These are phyloP conservation scores for Papilio polytes DNA, from an alignment of 1,140 invertebrate genomes.

Conservation along the genomic window DNA sequence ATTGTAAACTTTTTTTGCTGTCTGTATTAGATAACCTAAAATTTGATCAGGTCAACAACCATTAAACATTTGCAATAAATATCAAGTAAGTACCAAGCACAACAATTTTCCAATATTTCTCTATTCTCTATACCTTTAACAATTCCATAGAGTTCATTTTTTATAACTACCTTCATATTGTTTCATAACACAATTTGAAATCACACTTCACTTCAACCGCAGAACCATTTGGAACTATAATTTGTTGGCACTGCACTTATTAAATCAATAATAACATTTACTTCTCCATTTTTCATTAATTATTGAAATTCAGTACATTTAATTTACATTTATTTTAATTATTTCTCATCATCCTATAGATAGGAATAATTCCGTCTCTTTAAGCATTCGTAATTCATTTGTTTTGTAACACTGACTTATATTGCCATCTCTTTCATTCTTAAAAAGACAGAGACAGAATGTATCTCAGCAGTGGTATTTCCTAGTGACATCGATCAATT, in stretches of 20 bases:
- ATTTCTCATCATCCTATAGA: neutral
- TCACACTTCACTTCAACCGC: conserved; percentile 32
- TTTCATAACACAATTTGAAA: neutral
- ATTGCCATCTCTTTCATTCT: neutral
- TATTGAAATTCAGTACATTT: neutral
- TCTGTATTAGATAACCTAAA: neutral
- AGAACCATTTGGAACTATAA: conserved; percentile 23
- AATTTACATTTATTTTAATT: neutral
- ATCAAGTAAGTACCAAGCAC: conserved; percentile 18
- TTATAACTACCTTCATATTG: conserved; percentile 16
- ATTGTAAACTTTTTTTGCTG: too few species aligned
- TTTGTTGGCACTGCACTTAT: conserved; percentile 31
- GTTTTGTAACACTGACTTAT: neutral
- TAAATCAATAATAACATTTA: neutral
- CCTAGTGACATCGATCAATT: conserved; percentile 53
- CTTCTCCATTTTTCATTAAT: neutral
- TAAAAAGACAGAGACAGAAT: neutral
- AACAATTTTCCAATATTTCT: conserved; percentile 36
- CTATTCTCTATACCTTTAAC: conserved; percentile 34
- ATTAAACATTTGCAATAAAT: conserved; percentile 22
- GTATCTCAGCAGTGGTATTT: too few species aligned
- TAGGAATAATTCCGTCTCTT: too few species aligned
- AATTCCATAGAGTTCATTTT: conserved; percentile 40
- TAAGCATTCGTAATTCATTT: neutral
- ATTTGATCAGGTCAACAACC: conserved; percentile 1